These are phyloP conservation scores for Lepisosteus osseus DNA, from an alignment of 2,113 vertebrate species.

Conservation along the genomic window DNA sequence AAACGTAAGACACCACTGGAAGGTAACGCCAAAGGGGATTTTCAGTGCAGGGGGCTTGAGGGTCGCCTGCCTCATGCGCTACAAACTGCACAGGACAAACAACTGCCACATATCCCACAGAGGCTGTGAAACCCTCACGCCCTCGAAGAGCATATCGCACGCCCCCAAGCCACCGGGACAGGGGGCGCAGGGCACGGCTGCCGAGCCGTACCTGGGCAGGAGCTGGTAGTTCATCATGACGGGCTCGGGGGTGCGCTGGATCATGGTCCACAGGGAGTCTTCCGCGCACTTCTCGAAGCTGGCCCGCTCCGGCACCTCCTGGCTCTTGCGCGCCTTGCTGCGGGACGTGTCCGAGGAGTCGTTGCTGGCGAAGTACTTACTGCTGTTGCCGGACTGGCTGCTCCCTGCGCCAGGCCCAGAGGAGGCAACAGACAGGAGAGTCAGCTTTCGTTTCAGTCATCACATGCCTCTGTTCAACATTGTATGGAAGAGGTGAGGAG, in stretches of 20 bases:
- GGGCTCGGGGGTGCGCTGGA: slow-evolving; percentile 63
- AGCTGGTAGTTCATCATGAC: slow-evolving; percentile 84
- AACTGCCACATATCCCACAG: slow-evolving; percentile 26
- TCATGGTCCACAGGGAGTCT: slow-evolving; percentile 73
- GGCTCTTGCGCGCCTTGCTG: slow-evolving; percentile 53
- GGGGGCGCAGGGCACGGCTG: background rate
- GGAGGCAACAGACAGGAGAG: background rate
- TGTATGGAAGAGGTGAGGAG: background rate
- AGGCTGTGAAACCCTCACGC: slow-evolving; percentile 12
- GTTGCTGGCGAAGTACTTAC: slow-evolving; percentile 70
- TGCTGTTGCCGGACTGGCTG: slow-evolving; percentile 66
- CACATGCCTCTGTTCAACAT: too few species aligned
- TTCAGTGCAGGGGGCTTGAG: slow-evolving; percentile 18
- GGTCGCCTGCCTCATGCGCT: slow-evolving; percentile 35
- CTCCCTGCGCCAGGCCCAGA: slow-evolving; percentile 47
- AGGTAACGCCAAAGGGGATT: background rate
- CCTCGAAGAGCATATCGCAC: slow-evolving; percentile 16
- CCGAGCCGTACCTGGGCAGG: slow-evolving; percentile 67
- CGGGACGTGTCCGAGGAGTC: slow-evolving; percentile 68
- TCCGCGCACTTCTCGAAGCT: slow-evolving; percentile 48
- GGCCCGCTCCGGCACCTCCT: slow-evolving; percentile 44
- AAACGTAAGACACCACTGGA: background rate
- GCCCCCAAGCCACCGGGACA: background rate
- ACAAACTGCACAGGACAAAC: slow-evolving; percentile 33
- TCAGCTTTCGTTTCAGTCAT: background rate